A percentile compares a stretch with the other conserved stretches of the same genome.
These are phyloP conservation scores for Oceanites oceanicus DNA, from an alignment of 2,113 vertebrate genomes.

Conservation along the genomic window DNA sequence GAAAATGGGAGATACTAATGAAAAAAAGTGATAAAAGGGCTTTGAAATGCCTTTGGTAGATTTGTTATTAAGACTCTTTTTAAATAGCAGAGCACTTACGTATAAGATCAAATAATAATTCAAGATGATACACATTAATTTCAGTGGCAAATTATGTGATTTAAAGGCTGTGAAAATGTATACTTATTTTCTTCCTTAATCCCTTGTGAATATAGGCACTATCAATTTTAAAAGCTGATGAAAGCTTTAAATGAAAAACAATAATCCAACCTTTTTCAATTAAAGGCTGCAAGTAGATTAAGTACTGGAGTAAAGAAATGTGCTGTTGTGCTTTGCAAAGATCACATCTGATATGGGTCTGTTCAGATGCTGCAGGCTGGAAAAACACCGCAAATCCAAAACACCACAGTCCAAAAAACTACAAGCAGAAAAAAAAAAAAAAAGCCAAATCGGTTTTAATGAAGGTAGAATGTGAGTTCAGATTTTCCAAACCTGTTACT, in stretches of 20 bases:
- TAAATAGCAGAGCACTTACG: slow-evolving; percentile 38
- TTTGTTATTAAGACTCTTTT: slow-evolving; percentile 62
- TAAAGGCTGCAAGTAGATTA: slow-evolving; percentile 43
- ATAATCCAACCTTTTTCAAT: slow-evolving; percentile 53
- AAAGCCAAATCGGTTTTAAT: background rate
- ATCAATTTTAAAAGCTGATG: slow-evolving; percentile 46
- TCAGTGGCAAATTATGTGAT: slow-evolving; percentile 49
- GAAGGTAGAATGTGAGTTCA: background rate
- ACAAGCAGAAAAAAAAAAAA: background rate
- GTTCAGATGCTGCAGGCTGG: background rate
- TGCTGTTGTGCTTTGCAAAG: background rate
- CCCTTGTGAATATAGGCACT: slow-evolving; percentile 25
- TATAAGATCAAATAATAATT: slow-evolving; percentile 66
- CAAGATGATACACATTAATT: slow-evolving; percentile 55
- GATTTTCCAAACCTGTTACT: slow-evolving; percentile 10
- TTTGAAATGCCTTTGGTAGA: slow-evolving; percentile 57
- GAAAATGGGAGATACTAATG: slow-evolving; percentile 67
- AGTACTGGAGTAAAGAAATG: slow-evolving; percentile 17
- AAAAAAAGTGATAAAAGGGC: slow-evolving; percentile 55
- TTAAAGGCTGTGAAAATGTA: slow-evolving; percentile 51
- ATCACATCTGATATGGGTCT: background rate
- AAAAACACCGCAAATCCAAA: background rate
- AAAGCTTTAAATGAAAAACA: slow-evolving; percentile 59
- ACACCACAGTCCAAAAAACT: background rate
- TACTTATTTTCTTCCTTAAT: slow-evolving; percentile 49